A percentile compares a stretch with the other conserved stretches of the same genome.
phyloP scores from a whole-genome alignment of 2,888 invertebrate species.

The Nemoura dubitans region DNA sequence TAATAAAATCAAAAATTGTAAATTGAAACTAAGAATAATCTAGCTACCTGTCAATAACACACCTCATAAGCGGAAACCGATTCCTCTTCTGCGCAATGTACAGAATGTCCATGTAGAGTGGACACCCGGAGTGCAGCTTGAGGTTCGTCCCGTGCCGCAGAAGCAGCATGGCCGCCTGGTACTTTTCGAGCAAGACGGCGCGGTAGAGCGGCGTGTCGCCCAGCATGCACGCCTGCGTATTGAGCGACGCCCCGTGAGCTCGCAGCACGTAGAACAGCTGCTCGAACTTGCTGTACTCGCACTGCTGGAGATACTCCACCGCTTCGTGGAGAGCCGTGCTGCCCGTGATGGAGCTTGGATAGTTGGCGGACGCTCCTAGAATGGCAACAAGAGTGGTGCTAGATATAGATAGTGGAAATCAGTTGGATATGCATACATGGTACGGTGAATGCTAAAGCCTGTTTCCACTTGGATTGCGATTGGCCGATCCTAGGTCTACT shows the following conservation, averaged over 20 bases:
- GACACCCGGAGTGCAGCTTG: constrained; percentile 67
- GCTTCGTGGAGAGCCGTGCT: constrained; percentile 71
- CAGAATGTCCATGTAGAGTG: constrained; percentile 59
- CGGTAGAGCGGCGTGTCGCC: constrained; percentile 66
- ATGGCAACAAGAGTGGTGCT: constrained; percentile 51
- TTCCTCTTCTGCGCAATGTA: constrained; percentile 53
- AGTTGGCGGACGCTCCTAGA: constrained; percentile 67
- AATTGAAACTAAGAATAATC: too few relatives aligned
- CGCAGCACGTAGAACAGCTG: constrained; percentile 64
- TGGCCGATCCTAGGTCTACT: too few relatives aligned
- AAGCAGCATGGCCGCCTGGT: constrained; percentile 65
- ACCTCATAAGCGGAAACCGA: constrained; percentile 49
- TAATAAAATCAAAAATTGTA: too few relatives aligned
- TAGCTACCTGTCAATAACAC: not conserved
- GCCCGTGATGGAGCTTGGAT: constrained; percentile 65
- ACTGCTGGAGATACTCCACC: constrained; percentile 65
- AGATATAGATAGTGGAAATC: too few relatives aligned
- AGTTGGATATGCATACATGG: too few relatives aligned
- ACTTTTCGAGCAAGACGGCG: constrained; percentile 64
- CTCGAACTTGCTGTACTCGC: constrained; percentile 61
- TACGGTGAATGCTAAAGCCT: too few relatives aligned
- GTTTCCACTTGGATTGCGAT: too few relatives aligned
- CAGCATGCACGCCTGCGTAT: constrained; percentile 57
- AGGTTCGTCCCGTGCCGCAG: constrained; percentile 72
- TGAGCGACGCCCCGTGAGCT: constrained; percentile 62